A percentile compares a stretch with the other conserved stretches of the same genome.
These are phyloP conservation scores for Ornithoptera alexandrae DNA, from an alignment of 2,888 invertebrate genomes.

Conservation along the genomic window DNA sequence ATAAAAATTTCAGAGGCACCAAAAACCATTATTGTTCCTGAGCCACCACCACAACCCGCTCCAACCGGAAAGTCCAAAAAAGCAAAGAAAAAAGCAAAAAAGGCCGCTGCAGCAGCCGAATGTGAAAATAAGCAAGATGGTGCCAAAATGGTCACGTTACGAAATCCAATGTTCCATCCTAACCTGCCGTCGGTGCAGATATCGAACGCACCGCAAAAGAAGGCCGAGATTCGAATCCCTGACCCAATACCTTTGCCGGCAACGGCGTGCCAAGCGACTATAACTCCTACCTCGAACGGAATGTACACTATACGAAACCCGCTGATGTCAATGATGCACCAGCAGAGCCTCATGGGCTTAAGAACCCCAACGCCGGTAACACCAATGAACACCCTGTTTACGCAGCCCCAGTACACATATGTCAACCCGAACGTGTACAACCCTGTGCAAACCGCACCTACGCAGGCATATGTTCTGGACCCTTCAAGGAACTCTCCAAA, in stretches of 20 bases:
- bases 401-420: slow-evolving; percentile 55
- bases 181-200: slow-evolving; percentile 68
- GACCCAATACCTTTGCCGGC: slow-evolving; percentile 75
- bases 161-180: slow-evolving; percentile 88
- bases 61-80: slow-evolving; percentile 64
- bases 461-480: slow-evolving; percentile 41
- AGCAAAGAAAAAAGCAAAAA: slow-evolving; percentile 73
- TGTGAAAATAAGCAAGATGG: slow-evolving; percentile 52
- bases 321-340: slow-evolving; percentile 78
- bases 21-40: slow-evolving; percentile 54
- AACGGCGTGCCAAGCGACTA: slow-evolving; percentile 71
- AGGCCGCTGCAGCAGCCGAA: slow-evolving; percentile 53
- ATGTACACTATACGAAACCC: slow-evolving; percentile 93
- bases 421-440: slow-evolving; percentile 56
- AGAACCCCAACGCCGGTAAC: slow-evolving; percentile 46
- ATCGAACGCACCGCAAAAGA: slow-evolving; percentile 50
- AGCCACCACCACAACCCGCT: slow-evolving; percentile 42
- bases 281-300: slow-evolving; percentile 80
- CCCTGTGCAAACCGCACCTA: slow-evolving; percentile 37
- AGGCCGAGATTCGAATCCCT: slow-evolving; percentile 63
- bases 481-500: slow-evolving; percentile 45
- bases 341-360: slow-evolving; percentile 61
- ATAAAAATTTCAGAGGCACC: slow-evolving; percentile 54
- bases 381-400: slow-evolving; percentile 44
- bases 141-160: slow-evolving; percentile 86